Base-by-base conservation (phyloP, 2,888 invertebrate genomes). In the Tolmerus cingulatus region DNA sequence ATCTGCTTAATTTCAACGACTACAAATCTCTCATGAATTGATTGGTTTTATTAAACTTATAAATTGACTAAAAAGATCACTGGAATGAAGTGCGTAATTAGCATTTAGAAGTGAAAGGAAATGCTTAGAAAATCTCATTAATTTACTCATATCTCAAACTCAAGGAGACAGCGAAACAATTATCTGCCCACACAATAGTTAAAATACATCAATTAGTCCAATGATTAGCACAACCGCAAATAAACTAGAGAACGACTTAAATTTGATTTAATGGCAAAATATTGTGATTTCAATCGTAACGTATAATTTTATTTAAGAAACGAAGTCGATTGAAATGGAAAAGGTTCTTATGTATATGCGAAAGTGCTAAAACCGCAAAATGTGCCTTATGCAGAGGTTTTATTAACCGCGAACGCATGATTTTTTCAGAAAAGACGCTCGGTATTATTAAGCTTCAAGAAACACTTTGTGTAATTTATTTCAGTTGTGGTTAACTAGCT, bases 401-500 rank as follows among this genome's bases (percentile, higher is more conserved):
- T 51, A 27, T 46, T 79, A 79, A 79, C 79, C 79, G 51, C 79
- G 51, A 55, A 79, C 51, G 79, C 79, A 79, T 79, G 14, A 79
- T 46, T 78, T 46, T 46, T 79, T 79, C 51, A 79, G 79, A 79
- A 51, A 51, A 79, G 79, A 79, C 46, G 46, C 55, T 66, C 66
- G 66, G 30, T 40, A 51, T 82, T 82, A 82, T 82, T 30, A 30
- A 57, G 55, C 51, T 57, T 82, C 57, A 37, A 82, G 37, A 82
- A 82, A 82, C 57, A 82, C 57, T 57, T 79, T 79, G 82, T 82
- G 34, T 66, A 82, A 82, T 57, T 82, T 51, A 82, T 66, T 66
- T 82, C 82, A 82, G 27, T 82, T 82, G 82, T 82, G 82, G 82
- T 82, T 82, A 23, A 82, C 82, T 82, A 82, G 82, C 82, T 82